These are phyloP conservation scores for Ammodytes marinus DNA, from an alignment of 2,113 vertebrate species.

Conservation along the genomic window DNA sequence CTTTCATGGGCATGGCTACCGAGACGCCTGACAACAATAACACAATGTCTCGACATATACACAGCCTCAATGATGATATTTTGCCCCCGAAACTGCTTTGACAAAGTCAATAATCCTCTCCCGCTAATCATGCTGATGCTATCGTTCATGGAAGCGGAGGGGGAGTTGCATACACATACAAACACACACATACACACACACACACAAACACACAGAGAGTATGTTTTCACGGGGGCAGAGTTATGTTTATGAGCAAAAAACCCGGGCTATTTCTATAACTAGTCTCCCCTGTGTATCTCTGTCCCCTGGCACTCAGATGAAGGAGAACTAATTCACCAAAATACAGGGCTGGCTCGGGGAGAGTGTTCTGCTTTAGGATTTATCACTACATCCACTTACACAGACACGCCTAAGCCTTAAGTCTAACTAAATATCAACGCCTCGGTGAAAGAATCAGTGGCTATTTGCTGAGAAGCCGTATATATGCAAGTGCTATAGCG, in stretches of 20 bases:
- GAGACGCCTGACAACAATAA: constrained; percentile 56
- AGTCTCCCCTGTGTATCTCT: constrained; percentile 46
- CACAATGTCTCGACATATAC: constrained; percentile 34
- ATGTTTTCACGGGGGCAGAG: background rate
- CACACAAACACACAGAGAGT: background rate
- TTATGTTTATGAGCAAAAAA: constrained; percentile 55
- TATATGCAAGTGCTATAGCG: background rate
- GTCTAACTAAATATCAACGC: constrained; percentile 46
- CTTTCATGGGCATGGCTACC: background rate
- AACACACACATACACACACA: constrained; percentile 4
- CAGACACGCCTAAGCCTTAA: constrained; percentile 34
- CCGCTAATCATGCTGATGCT: constrained; percentile 61
- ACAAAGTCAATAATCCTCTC: constrained; percentile 58
- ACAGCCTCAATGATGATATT: constrained; percentile 47
- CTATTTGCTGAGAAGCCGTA: constrained; percentile 18
- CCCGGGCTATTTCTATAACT: constrained; percentile 58
- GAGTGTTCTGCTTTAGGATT: constrained; percentile 45
- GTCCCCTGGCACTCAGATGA: constrained; percentile 47
- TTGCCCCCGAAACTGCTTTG: constrained; percentile 42
- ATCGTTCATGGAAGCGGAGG: constrained; percentile 7
- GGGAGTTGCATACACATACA: too few relatives aligned
- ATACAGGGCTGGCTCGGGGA: constrained; percentile 21
- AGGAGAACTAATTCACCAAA: constrained; percentile 63
- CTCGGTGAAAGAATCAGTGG: constrained; percentile 26
- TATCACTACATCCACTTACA: constrained; percentile 48